Evolutionary conservation across 2,888 invertebrate species (phyloP).

Genomic region (Chloroclystis v-ata): DNA sequence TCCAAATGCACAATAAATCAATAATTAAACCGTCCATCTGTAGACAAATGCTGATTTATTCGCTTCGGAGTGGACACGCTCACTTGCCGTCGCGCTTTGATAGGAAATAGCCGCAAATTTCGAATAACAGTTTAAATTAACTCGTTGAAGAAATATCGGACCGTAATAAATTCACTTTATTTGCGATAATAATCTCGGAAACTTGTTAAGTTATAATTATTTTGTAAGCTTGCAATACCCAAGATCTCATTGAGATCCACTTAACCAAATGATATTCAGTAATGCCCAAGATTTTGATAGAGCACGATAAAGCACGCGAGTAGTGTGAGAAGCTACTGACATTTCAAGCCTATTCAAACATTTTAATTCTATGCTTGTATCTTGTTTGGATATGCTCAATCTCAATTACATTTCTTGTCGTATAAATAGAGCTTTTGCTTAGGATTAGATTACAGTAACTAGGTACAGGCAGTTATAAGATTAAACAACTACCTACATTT

Average conservation of each 20-base stretch:
- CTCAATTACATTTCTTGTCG: conserved; percentile 27
- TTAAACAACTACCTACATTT: conserved; percentile 13
- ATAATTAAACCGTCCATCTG: conserved; percentile 76
- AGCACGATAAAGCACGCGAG: conserved; percentile 22
- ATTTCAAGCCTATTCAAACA: conserved; percentile 43
- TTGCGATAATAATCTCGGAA: too few relatives aligned
- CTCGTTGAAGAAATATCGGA: too few relatives aligned
- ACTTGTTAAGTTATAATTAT: too few relatives aligned
- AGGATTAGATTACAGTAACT: too few relatives aligned
- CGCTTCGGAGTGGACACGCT: conserved; percentile 54
- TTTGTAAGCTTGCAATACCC: too few relatives aligned
- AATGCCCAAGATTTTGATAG: conserved; percentile 16
- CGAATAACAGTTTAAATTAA: background rate
- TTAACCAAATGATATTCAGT: conserved; percentile 11
- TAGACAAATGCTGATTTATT: conserved; percentile 75
- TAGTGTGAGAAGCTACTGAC: conserved; percentile 44
- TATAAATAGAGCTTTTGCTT: conserved; percentile 2
- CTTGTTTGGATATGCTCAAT: too few relatives aligned
- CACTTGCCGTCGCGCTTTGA: conserved; percentile 51
- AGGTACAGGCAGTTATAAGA: too few relatives aligned
- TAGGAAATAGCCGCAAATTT: background rate
- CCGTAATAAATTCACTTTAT: too few relatives aligned
- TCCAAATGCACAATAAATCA: conserved; percentile 68
- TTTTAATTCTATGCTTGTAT: conserved; percentile 35
- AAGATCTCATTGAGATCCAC: background rate